A percentile compares a stretch with the other conserved stretches of the same genome.
These are phyloP conservation scores for Epirrhoe tristata DNA, from an alignment of 2,888 invertebrate genomes.

Conservation along the genomic window DNA sequence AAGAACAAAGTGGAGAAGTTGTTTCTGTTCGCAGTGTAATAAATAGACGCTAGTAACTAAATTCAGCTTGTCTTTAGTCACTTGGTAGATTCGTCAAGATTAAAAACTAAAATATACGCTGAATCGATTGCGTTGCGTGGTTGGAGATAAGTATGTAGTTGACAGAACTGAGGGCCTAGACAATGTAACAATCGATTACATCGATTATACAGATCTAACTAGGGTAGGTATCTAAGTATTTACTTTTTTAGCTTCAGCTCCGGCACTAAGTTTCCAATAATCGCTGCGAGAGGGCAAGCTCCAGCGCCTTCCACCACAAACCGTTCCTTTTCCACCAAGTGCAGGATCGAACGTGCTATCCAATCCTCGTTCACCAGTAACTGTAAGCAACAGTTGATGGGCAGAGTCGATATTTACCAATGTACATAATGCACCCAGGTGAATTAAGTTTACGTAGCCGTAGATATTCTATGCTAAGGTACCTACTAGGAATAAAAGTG, in stretches of 20 bases:
- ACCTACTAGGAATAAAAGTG: no score
- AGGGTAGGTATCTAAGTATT: no score
- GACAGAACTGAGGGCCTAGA: no score
- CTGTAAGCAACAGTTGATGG: conserved; percentile 52
- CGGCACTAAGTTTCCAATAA: conserved; percentile 91
- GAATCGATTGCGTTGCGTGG: no score
- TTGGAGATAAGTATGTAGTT: no score
- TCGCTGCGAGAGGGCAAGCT: conserved; percentile 93
- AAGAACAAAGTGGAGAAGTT: background rate
- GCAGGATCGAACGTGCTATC: conserved; percentile 91
- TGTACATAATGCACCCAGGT: no score
- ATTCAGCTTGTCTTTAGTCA: background rate
- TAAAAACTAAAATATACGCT: background rate
- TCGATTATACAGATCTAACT: background rate
- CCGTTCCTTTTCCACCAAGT: conserved; percentile 92
- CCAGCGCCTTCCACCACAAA: conserved; percentile 96
- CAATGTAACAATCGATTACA: no score
- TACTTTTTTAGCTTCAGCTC: conserved; percentile 93
- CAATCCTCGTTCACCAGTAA: conserved; percentile 92
- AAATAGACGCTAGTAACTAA: background rate
- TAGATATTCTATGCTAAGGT: no score
- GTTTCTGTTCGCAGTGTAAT: no score
- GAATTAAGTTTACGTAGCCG: no score
- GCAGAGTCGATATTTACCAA: background rate
- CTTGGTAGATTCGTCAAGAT: background rate